These are phyloP conservation scores for Sander lucioperca DNA, from an alignment of 2,113 vertebrate genomes.

Conservation along the genomic window DNA sequence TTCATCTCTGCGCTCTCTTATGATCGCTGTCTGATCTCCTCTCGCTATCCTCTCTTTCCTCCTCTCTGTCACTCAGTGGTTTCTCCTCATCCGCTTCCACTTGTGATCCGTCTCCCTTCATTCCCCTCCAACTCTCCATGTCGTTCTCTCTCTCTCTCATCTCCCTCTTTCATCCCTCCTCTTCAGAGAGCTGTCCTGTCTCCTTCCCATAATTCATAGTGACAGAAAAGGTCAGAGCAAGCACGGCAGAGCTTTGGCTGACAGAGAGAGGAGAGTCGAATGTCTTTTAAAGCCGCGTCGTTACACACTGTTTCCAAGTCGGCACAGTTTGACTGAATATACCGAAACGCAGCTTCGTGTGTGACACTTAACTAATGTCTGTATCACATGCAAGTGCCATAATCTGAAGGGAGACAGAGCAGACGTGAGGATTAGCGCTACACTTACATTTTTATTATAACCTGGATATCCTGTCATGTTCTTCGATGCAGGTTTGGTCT, in stretches of 20 bases:
- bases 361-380: slow-evolving; percentile 3
- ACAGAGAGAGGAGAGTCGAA: slow-evolving; percentile 14
- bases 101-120: slow-evolving; percentile 50
- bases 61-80: slow-evolving; percentile 15
- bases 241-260: slow-evolving; percentile 19
- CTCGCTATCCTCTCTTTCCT: neutral
- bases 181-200: slow-evolving; percentile 44
- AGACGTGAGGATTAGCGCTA: neutral
- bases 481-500: neutral
- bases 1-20: slow-evolving; percentile 32
- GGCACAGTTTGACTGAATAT: neutral
- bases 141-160: neutral
- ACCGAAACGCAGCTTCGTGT: neutral
- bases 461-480: neutral
- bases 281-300: slow-evolving; percentile 41
- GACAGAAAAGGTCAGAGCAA: slow-evolving; percentile 68
- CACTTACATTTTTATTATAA: slow-evolving; percentile 11
- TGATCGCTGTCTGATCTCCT: slow-evolving; percentile 43
- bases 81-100: slow-evolving; percentile 22
- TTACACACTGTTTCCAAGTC: slow-evolving; percentile 39
- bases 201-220: slow-evolving; percentile 64
- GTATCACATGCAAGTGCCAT: neutral
- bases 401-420: neutral
- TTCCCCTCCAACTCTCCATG: slow-evolving; percentile 24
- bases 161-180: slow-evolving; percentile 54